Conservation (phyloP, 1,140 invertebrate genomes). For the Neodiprion virginianus region DNA sequence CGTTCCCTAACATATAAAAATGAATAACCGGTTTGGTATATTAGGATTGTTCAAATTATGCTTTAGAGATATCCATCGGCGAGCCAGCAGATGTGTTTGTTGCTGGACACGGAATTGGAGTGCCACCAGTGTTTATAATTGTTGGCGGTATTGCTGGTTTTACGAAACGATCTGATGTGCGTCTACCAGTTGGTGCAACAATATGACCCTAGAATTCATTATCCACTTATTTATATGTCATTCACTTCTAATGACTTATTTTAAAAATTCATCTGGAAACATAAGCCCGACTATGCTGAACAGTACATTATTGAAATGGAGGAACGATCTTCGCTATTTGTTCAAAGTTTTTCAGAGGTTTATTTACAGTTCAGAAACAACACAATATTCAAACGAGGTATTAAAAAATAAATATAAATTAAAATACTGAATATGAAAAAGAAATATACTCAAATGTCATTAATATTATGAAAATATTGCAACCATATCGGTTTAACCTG, state of each 20-base stretch:
- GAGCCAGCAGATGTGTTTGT: slow-evolving; percentile 45
- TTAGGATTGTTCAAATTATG: slow-evolving; percentile 46
- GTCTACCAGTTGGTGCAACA: slow-evolving; percentile 63
- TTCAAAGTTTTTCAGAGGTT: too few species aligned
- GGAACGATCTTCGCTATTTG: slow-evolving; percentile 32
- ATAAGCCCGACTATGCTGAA: neutral
- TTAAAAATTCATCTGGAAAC: slow-evolving; percentile 22
- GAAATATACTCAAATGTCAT: too few species aligned
- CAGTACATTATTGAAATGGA: neutral
- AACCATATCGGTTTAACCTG: too few species aligned
- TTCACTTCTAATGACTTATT: slow-evolving; percentile 27
- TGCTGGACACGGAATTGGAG: slow-evolving; percentile 38
- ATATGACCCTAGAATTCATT: slow-evolving; percentile 44
- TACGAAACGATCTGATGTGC: slow-evolving; percentile 78
- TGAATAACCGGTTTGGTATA: slow-evolving; percentile 32
- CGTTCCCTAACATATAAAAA: too few species aligned
- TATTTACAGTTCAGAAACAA: too few species aligned
- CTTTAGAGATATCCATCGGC: slow-evolving; percentile 60
- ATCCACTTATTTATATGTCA: slow-evolving; percentile 3
- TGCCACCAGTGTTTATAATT: slow-evolving; percentile 53
- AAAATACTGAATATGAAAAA: too few species aligned
- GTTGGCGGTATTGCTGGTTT: slow-evolving; percentile 74
- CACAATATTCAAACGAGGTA: too few species aligned
- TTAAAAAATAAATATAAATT: too few species aligned
- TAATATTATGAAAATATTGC: too few species aligned